Evolutionary conservation across 2,888 invertebrate genomes (phyloP).

Genomic region (Agrilus cyanescens): DNA sequence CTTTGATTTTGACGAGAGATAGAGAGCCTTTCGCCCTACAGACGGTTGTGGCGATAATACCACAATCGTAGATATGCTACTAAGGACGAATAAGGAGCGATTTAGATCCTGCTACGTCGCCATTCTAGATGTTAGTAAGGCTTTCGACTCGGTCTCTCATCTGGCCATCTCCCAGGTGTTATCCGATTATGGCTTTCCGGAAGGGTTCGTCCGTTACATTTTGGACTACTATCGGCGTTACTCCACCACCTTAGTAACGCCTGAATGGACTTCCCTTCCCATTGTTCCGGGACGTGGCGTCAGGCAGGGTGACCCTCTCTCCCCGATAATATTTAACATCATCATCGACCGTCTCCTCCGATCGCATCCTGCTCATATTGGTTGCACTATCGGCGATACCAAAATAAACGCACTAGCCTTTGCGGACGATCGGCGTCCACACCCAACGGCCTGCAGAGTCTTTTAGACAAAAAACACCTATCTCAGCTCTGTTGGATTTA

Average conservation of each 20-base stretch:
- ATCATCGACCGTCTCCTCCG: not conserved
- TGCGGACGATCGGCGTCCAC: constrained; percentile 25
- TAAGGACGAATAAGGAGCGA: constrained; percentile 2
- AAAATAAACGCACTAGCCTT: constrained; percentile 22
- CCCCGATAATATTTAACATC: constrained; percentile 23
- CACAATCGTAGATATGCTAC: constrained; percentile 16
- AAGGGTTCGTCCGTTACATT: not conserved
- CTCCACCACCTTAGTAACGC: too few relatives aligned
- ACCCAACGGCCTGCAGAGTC: constrained; percentile 12
- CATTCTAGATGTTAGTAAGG: too few relatives aligned
- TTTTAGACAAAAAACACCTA: too few relatives aligned
- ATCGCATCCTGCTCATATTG: not conserved
- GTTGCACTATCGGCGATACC: not conserved
- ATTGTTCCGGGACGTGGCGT: constrained; percentile 23
- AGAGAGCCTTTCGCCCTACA: constrained; percentile 15
- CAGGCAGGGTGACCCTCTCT: constrained; percentile 26
- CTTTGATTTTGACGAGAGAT: constrained; percentile 5
- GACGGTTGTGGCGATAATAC: constrained; percentile 24
- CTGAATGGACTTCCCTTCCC: constrained; percentile 11
- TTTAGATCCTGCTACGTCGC: too few relatives aligned
- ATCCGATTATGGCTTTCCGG: not conserved
- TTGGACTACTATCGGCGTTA: too few relatives aligned
- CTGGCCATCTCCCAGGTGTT: not conserved
- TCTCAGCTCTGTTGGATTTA: too few relatives aligned
- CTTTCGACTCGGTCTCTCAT: too few relatives aligned